Percentiles rank a stretch among this genome's conserved stretches.
Evolutionary conservation across 2,113 vertebrate species (phyloP).

Genomic region (Xiphias gladius): DNA sequence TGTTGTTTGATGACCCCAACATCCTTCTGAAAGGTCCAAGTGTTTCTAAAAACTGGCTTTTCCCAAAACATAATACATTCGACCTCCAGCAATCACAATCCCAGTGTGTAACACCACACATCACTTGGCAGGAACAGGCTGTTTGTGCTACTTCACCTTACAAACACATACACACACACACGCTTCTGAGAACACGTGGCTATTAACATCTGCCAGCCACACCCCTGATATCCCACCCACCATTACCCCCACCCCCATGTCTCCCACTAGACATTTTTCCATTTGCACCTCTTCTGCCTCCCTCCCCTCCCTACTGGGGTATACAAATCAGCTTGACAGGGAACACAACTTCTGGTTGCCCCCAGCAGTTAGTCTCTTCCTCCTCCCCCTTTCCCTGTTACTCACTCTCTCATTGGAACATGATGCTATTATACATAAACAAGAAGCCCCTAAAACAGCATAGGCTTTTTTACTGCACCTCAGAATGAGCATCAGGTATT

Average conservation of each 20-base stretch:
- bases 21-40: slow-evolving; percentile 16
- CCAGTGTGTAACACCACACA: slow-evolving; percentile 34
- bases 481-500: slow-evolving; percentile 30
- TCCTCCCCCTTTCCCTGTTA: slow-evolving; percentile 34
- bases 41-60: slow-evolving; percentile 32
- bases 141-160: slow-evolving; percentile 14
- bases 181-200: slow-evolving; percentile 44
- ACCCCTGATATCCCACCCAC: slow-evolving; percentile 68
- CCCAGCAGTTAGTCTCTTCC: slow-evolving; percentile 50
- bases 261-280: slow-evolving; percentile 81
- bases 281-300: slow-evolving; percentile 89
- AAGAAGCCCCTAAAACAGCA: slow-evolving; percentile 61
- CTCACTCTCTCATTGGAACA: slow-evolving; percentile 53
- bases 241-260: slow-evolving; percentile 73
- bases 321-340: slow-evolving; percentile 79
- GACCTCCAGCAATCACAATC: background rate
- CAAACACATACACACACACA: slow-evolving; percentile 38
- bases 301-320: slow-evolving; percentile 67
- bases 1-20: slow-evolving; percentile 15
- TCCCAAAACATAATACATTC: slow-evolving; percentile 6
- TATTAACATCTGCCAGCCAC: slow-evolving; percentile 59
- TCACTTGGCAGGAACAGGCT: slow-evolving; percentile 36
- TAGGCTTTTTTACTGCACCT: slow-evolving; percentile 22
- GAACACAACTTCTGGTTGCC: slow-evolving; percentile 75
- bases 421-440: slow-evolving; percentile 72